Percentiles rank a stretch among this genome's conserved stretches.
Conservation (phyloP, 1,140 invertebrate species). For the Contarinia nasturtii region DNA sequence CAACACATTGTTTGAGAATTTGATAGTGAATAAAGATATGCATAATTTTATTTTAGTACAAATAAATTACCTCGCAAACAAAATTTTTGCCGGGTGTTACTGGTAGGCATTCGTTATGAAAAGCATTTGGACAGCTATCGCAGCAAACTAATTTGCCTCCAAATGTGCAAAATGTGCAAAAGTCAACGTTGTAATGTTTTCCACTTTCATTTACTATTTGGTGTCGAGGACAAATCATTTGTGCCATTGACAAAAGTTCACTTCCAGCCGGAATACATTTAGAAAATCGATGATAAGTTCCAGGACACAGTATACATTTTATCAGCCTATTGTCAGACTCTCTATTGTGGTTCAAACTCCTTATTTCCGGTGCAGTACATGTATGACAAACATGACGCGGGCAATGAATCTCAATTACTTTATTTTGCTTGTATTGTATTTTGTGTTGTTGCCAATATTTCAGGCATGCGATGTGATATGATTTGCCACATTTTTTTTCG, state of each 20-base stretch:
- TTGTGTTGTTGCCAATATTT: slow-evolving; percentile 63
- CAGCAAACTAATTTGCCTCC: slow-evolving; percentile 83
- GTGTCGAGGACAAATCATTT: slow-evolving; percentile 79
- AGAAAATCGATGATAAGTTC: slow-evolving; percentile 62
- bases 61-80: slow-evolving; percentile 4
- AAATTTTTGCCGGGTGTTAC: slow-evolving; percentile 38
- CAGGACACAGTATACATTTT: slow-evolving; percentile 72
- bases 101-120: slow-evolving; percentile 71
- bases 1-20: too few species aligned
- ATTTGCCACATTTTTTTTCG: slow-evolving; percentile 40
- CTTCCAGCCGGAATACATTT: slow-evolving; percentile 75
- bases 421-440: slow-evolving; percentile 27
- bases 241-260: slow-evolving; percentile 44
- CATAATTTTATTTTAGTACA: too few species aligned
- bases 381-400: slow-evolving; percentile 79
- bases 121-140: slow-evolving; percentile 80
- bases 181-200: slow-evolving; percentile 57
- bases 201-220: slow-evolving; percentile 20
- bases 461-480: slow-evolving; percentile 56
- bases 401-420: slow-evolving; percentile 41
- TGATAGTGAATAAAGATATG: too few species aligned
- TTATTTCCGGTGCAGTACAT: slow-evolving; percentile 66
- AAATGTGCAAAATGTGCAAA: slow-evolving; percentile 22
- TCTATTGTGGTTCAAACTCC: slow-evolving; percentile 31
- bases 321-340: slow-evolving; percentile 23